These are phyloP conservation scores for Hystrix cristata DNA, from an alignment of 2,113 vertebrate species.

Conservation along the genomic window DNA sequence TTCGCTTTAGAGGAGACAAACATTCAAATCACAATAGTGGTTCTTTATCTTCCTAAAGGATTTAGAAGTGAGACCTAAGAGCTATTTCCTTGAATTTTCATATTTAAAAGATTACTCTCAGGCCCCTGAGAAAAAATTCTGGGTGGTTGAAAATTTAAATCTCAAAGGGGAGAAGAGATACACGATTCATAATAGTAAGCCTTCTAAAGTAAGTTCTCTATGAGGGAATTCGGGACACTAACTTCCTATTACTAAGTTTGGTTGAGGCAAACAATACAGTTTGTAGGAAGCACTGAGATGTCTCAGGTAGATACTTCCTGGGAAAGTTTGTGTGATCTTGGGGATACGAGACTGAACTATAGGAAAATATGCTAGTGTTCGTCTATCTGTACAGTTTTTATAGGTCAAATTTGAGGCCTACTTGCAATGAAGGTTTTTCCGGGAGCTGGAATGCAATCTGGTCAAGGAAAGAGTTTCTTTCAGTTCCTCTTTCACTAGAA, in stretches of 20 bases:
- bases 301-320: not conserved
- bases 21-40: not conserved
- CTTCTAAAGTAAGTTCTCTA: not conserved
- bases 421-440: not conserved
- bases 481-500: not conserved
- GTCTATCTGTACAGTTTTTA: not conserved
- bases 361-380: not conserved
- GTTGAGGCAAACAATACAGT: not conserved
- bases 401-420: not conserved
- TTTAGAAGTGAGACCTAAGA: not conserved
- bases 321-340: not conserved
- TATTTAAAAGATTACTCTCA: not conserved
- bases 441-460: not conserved
- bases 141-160: not conserved
- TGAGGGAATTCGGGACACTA: not conserved
- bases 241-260: not conserved
- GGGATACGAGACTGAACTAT: not conserved
- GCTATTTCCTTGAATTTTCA: not conserved
- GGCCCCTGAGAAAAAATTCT: not conserved
- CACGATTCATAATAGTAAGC: not conserved
- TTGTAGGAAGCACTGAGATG: not conserved
- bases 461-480: not conserved
- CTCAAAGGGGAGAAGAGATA: not conserved
- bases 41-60: not conserved
- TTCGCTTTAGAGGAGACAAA: not conserved